phyloP scores from a whole-genome alignment of 2,888 invertebrate genomes.

The Catotricha subobsoleta region DNA sequence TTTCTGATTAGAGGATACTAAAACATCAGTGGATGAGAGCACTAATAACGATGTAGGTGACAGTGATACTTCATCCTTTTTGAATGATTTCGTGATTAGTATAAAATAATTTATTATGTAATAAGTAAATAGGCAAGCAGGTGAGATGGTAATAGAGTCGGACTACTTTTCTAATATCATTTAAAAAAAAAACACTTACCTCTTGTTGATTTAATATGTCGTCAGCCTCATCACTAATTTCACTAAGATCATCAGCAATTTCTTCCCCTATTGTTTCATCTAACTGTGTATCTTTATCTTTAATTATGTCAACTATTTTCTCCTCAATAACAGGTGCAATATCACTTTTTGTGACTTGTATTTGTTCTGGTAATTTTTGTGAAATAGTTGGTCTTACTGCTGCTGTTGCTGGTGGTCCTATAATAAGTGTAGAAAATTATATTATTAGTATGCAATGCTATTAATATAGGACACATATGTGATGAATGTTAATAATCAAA shows the following conservation, averaged over 20 bases:
- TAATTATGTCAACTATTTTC: not conserved
- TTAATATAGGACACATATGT: not conserved
- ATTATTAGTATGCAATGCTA: not conserved
- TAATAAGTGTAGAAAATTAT: not conserved
- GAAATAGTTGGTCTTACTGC: not conserved
- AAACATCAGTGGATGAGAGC: no score
- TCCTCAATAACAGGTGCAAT: no score
- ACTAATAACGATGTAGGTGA: no score
- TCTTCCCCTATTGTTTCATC: constrained; percentile 14
- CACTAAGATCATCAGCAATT: constrained; percentile 43
- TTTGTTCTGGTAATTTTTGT: no score
- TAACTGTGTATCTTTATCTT: not conserved
- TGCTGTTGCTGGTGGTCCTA: not conserved
- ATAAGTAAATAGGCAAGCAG: no score
- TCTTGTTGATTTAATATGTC: constrained; percentile 70
- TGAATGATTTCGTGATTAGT: no score
- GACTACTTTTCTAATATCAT: no score
- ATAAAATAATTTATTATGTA: no score
- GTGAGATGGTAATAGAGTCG: no score
- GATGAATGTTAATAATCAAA: not conserved
- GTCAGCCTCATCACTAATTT: constrained; percentile 78
- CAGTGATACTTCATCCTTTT: no score
- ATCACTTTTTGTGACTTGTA: no score
- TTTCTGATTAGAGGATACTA: no score
- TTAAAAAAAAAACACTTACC: constrained; percentile 22